phyloP scores from a whole-genome alignment of 35 echinoderm and acorn worm genomes.

The Apostichopus japonicus region DNA sequence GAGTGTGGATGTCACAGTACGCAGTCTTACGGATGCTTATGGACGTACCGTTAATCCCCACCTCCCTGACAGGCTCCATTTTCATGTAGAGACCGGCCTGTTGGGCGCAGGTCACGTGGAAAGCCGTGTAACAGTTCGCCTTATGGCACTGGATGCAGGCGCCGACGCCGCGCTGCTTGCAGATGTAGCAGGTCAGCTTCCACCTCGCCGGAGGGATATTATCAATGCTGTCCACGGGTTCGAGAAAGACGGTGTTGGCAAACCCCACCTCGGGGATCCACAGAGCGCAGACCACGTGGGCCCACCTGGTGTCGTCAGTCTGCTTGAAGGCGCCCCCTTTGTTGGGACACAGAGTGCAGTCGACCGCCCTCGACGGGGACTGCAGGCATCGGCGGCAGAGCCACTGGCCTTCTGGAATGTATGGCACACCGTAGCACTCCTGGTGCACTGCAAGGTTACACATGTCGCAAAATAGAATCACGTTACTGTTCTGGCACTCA shows the following conservation, averaged over 20 bases:
- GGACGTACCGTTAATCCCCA: slow-evolving; percentile 91
- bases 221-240: slow-evolving; percentile 95
- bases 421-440: slow-evolving; percentile 99
- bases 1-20: slow-evolving; percentile 98
- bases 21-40: slow-evolving; percentile 97
- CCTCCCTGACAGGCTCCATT: slow-evolving; percentile 97
- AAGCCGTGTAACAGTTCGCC: slow-evolving; percentile 99
- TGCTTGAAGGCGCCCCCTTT: slow-evolving; percentile 99
- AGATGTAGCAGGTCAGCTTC: slow-evolving; percentile 99
- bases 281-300: slow-evolving; percentile 96
- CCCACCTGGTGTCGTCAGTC: slow-evolving; percentile 97
- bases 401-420: slow-evolving; percentile 99
- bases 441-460: slow-evolving; percentile 99
- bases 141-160: slow-evolving; percentile 99
- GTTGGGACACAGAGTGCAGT: slow-evolving; percentile 98
- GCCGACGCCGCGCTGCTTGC: slow-evolving; percentile 93
- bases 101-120: slow-evolving; percentile 96
- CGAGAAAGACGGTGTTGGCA: slow-evolving; percentile 99
- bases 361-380: slow-evolving; percentile 95
- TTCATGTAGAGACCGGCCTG: slow-evolving; percentile 98
- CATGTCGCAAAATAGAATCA: slow-evolving; percentile 99
- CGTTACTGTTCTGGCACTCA: slow-evolving; percentile 99
- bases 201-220: slow-evolving; percentile 96
- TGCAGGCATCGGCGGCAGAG: slow-evolving; percentile 94
- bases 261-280: slow-evolving; percentile 99